Evolutionary conservation across 2,888 invertebrate genomes (phyloP).

Genomic region (Priocnemis perturbator): DNA sequence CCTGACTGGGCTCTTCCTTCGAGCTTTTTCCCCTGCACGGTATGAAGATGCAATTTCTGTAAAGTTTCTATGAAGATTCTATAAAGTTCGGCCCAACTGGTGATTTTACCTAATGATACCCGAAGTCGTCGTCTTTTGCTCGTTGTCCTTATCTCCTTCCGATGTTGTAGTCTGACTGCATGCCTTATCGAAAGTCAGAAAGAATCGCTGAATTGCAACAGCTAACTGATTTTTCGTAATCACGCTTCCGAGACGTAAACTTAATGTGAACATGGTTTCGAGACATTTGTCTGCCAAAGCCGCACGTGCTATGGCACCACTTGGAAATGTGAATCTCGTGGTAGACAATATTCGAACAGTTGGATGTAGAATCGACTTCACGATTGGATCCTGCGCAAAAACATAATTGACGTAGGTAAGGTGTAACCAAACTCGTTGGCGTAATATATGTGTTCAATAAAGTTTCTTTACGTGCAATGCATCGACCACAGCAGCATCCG

Average conservation of each 20-base stretch:
- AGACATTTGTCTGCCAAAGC: slow-evolving; percentile 88
- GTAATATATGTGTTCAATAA: not conserved
- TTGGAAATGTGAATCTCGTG: slow-evolving; percentile 87
- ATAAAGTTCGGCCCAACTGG: no score
- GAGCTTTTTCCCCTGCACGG: not conserved
- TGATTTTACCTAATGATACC: no score
- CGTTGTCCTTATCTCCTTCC: slow-evolving; percentile 4
- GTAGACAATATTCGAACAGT: slow-evolving; percentile 88
- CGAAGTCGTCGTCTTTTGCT: slow-evolving; percentile 24
- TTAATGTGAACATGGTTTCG: slow-evolving; percentile 88
- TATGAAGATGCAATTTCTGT: no score
- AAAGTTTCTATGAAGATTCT: no score
- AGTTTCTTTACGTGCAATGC: slow-evolving; percentile 82
- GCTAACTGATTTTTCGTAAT: slow-evolving; percentile 86
- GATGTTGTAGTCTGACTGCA: slow-evolving; percentile 55
- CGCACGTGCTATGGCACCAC: slow-evolving; percentile 84
- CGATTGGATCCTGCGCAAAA: slow-evolving; percentile 85
- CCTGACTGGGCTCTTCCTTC: slow-evolving; percentile 19
- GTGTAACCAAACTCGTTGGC: not conserved
- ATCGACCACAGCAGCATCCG: slow-evolving; percentile 91
- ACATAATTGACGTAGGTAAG: not conserved
- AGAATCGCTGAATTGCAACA: slow-evolving; percentile 83
- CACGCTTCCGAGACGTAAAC: slow-evolving; percentile 85
- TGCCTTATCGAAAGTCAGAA: slow-evolving; percentile 88
- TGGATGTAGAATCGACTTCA: slow-evolving; percentile 90